Evolutionary conservation across 2,888 invertebrate species (phyloP).

Genomic region (Leptopilina myrica): DNA sequence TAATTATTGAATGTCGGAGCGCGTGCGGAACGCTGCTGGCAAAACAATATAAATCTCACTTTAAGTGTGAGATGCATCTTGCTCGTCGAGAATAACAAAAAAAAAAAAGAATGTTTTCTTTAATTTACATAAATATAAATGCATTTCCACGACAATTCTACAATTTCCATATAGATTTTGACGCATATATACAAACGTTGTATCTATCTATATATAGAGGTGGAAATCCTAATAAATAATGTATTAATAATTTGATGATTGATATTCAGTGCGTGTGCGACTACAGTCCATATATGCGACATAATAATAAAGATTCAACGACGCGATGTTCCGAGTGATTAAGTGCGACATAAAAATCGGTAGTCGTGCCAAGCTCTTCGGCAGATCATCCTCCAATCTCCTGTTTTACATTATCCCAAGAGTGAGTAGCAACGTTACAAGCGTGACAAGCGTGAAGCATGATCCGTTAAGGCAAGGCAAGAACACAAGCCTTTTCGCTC

Average conservation of each 20-base stretch:
- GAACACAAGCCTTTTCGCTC: slow-evolving; percentile 59
- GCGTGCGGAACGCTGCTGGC: slow-evolving; percentile 17
- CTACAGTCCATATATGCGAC: background rate
- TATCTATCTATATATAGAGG: too few relatives aligned
- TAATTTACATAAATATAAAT: too few relatives aligned
- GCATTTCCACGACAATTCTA: too few relatives aligned
- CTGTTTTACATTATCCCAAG: slow-evolving; percentile 54
- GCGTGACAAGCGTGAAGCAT: slow-evolving; percentile 68
- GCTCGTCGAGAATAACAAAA: background rate
- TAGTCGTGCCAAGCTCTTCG: slow-evolving; percentile 38
- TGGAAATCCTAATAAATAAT: background rate
- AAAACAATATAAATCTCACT: slow-evolving; percentile 18
- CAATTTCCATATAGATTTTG: too few relatives aligned
- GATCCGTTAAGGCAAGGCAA: slow-evolving; percentile 65
- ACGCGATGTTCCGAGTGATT: slow-evolving; percentile 29
- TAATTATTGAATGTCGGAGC: slow-evolving; percentile 24
- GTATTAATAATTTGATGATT: slow-evolving; percentile 27
- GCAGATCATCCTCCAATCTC: slow-evolving; percentile 44
- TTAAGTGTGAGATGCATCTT: background rate
- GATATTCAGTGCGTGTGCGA: background rate
- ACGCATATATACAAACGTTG: too few relatives aligned
- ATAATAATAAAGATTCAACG: slow-evolving; percentile 17
- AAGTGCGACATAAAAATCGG: slow-evolving; percentile 40
- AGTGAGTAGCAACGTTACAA: slow-evolving; percentile 54
- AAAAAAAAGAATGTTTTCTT: background rate